phyloP scores from a whole-genome alignment of 2,888 invertebrate species.

The Microctonus hyperodae region DNA sequence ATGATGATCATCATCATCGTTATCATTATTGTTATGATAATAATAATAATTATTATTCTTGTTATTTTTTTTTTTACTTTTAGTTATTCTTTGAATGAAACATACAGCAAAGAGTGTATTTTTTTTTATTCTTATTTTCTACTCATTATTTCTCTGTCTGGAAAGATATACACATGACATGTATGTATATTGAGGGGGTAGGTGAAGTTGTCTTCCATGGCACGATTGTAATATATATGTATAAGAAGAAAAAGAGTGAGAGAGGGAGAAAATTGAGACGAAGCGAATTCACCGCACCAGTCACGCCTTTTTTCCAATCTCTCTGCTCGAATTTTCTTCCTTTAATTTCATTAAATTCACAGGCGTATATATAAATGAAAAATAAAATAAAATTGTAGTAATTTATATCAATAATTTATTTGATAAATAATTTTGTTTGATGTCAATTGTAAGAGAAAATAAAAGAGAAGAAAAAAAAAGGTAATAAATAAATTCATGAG shows the following conservation, averaged over 20 bases:
- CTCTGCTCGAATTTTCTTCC: constrained; percentile 6
- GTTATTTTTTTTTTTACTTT: background rate
- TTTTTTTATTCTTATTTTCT: background rate
- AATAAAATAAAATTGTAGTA: background rate
- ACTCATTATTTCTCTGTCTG: constrained; percentile 14
- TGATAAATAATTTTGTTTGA: too few species aligned
- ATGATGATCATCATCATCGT: too few species aligned
- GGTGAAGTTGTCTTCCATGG: background rate
- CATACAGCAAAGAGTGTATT: too few species aligned
- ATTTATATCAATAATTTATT: too few species aligned
- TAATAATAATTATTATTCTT: background rate
- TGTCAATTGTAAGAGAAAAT: too few species aligned
- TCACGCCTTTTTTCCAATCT: constrained; percentile 30
- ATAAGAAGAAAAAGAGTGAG: constrained; percentile 13
- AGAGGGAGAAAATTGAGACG: constrained; percentile 26
- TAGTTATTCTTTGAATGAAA: background rate
- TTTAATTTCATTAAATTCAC: background rate
- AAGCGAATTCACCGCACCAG: constrained; percentile 23
- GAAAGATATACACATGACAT: constrained; percentile 6
- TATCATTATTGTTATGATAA: too few species aligned
- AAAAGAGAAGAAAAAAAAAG: too few species aligned
- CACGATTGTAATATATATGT: background rate
- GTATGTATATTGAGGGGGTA: background rate
- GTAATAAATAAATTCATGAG: too few species aligned
- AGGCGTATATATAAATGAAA: background rate